Conservation (phyloP, 2,797 vertebrate genomes). For the Chiloscyllium punctatum region DNA sequence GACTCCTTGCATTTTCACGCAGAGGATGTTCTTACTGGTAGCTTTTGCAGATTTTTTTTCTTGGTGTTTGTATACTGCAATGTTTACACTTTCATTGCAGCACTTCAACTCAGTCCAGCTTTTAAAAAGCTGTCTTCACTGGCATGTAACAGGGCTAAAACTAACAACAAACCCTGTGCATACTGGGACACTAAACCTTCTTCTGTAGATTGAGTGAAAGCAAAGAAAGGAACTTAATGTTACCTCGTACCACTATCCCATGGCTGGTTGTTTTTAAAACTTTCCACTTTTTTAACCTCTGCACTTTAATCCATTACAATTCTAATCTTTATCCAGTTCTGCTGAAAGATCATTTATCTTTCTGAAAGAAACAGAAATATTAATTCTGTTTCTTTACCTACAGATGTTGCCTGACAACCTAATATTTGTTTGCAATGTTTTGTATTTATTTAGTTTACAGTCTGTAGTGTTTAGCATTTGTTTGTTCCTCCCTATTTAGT, state of each 20-base stretch:
- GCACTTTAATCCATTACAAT: neutral
- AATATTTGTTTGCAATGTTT: no score
- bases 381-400: neutral
- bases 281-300: neutral
- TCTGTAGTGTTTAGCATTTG: neutral
- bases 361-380: no score
- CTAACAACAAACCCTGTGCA: neutral
- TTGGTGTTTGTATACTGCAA: neutral
- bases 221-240: neutral
- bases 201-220: neutral
- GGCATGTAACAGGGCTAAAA: no score
- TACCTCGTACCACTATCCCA: neutral
- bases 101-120: neutral
- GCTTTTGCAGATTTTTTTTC: neutral
- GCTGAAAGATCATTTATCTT: neutral
- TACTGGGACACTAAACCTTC: neutral
- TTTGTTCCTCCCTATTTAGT: neutral
- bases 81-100: neutral
- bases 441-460: no score
- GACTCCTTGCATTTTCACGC: neutral
- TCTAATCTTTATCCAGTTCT: neutral
- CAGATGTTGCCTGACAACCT: neutral
- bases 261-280: no score
- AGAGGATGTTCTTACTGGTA: neutral
- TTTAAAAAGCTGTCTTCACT: neutral